A percentile compares a stretch with the other conserved stretches of the same genome.
phyloP scores from a whole-genome alignment of 2,888 invertebrate species.

The Oeneis ivallda region DNA sequence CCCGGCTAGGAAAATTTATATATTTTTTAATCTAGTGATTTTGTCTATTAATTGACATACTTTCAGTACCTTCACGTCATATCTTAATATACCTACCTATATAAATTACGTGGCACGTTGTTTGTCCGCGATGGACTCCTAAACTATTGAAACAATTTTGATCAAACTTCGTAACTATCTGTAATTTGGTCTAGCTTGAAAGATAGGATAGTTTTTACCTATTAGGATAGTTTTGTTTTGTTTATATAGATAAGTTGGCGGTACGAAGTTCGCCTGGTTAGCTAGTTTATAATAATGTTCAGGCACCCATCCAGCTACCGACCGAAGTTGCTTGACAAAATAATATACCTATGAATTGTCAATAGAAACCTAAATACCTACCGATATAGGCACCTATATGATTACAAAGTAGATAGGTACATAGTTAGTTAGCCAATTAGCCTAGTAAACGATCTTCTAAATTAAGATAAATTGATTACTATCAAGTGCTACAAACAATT shows the following conservation, averaged over 20 bases:
- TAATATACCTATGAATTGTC: not conserved
- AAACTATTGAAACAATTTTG: no score
- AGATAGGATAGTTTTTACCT: no score
- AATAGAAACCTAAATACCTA: not conserved
- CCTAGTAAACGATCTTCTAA: not conserved
- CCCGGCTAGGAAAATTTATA: not conserved
- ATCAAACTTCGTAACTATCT: no score
- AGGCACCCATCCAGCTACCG: not conserved
- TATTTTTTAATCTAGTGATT: not conserved
- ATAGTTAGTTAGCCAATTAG: not conserved
- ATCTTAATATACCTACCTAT: no score
- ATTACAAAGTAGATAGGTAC: not conserved
- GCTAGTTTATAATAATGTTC: not conserved
- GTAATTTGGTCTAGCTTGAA: no score
- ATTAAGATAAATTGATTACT: not conserved
- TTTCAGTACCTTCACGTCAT: not conserved
- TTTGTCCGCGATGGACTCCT: no score
- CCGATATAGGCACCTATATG: not conserved
- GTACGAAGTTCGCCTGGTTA: no score
- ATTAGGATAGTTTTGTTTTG: no score
- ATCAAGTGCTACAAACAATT: conserved; percentile 3
- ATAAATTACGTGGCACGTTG: no score
- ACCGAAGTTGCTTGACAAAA: not conserved
- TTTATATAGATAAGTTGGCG: no score
- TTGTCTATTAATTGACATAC: not conserved